Conservation (phyloP, 2,113 vertebrate species). For the Spizaetus ornatus region DNA sequence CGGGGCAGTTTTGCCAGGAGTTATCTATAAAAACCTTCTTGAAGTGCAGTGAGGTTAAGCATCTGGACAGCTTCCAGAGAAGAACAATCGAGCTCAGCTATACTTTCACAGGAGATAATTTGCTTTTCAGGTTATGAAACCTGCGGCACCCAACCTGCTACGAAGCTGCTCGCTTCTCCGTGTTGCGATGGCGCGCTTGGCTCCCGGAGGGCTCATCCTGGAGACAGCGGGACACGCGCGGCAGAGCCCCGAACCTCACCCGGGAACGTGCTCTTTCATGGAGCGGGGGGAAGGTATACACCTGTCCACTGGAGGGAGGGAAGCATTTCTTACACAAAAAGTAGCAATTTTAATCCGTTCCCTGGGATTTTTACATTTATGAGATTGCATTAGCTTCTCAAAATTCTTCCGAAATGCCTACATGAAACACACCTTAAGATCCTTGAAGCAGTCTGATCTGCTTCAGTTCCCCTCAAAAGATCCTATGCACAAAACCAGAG, state of each 20-base stretch:
- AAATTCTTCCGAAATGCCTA: not conserved
- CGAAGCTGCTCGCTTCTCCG: not conserved
- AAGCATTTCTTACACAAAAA: not conserved
- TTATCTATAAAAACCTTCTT: not conserved
- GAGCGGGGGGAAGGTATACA: not conserved
- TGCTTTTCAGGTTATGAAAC: not conserved
- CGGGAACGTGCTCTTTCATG: not conserved
- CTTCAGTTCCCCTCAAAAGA: not conserved
- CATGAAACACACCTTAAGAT: not conserved
- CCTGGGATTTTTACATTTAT: not conserved
- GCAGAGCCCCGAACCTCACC: not conserved
- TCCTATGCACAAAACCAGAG: not conserved
- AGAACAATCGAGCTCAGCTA: not conserved
- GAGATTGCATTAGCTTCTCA: not conserved
- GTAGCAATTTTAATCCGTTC: not conserved
- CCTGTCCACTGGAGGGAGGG: not conserved
- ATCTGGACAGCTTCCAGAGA: not conserved
- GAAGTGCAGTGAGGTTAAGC: not conserved
- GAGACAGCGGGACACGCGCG: rapidly evolving
- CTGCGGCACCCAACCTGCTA: not conserved
- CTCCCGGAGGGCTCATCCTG: not conserved
- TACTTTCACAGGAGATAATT: not conserved
- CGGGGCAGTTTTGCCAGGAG: not conserved
- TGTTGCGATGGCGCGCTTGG: not conserved
- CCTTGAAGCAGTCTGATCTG: not conserved